phyloP scores from a whole-genome alignment of 1,140 invertebrate genomes.

The Aphaenogaster ashmeadi region DNA sequence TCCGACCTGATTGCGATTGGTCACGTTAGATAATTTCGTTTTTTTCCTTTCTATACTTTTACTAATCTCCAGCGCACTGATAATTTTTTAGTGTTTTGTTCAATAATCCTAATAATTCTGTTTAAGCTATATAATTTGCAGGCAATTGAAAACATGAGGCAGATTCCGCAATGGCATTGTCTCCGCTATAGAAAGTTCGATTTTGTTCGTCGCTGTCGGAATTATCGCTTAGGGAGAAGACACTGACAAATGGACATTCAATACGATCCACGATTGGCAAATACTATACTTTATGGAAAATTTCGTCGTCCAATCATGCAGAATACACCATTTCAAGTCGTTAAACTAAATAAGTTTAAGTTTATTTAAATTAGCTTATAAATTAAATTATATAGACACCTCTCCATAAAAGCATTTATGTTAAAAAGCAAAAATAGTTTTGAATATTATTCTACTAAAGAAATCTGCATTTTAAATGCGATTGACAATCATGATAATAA shows the following conservation, averaged over 20 bases:
- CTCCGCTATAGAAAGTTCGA: constrained; percentile 92
- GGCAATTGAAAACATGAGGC: constrained; percentile 89
- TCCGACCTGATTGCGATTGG: not conserved
- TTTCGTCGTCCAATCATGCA: constrained; percentile 54
- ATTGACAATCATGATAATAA: constrained; percentile 23
- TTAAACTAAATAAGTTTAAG: constrained; percentile 46
- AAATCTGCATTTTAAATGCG: not conserved
- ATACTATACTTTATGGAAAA: constrained; percentile 40
- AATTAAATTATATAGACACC: constrained; percentile 17
- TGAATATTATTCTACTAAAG: not conserved
- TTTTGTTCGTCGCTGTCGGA: constrained; percentile 91
- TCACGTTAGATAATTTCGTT: not conserved
- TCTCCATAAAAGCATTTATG: constrained; percentile 21
- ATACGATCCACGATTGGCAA: constrained; percentile 47
- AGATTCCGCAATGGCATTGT: constrained; percentile 93
- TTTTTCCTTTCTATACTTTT: not conserved
- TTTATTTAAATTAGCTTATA: constrained; percentile 48
- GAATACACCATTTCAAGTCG: constrained; percentile 49
- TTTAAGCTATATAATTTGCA: constrained; percentile 80
- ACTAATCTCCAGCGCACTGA: not conserved
- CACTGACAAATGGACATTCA: constrained; percentile 78
- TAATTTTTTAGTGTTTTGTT: constrained; percentile 37
- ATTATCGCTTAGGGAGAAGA: constrained; percentile 88
- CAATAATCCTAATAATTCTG: constrained; percentile 65
- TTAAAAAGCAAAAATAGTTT: not conserved